A percentile compares a stretch with the other conserved stretches of the same genome.
These are phyloP conservation scores for Heteromurus nitidus DNA, from an alignment of 2,888 invertebrate species.

Conservation along the genomic window DNA sequence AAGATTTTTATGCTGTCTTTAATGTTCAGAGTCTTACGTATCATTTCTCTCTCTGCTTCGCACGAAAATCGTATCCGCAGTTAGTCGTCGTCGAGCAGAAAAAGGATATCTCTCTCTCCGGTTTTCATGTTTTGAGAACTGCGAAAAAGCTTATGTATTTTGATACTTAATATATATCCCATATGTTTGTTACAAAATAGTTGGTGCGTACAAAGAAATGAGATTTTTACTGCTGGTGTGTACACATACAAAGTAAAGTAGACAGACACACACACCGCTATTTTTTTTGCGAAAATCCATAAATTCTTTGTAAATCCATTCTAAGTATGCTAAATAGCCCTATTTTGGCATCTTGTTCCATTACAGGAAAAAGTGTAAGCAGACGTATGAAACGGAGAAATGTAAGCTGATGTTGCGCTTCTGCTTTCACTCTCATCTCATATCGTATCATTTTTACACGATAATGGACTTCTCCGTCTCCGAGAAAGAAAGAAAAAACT, in stretches of 20 bases:
- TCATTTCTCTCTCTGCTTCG: background rate
- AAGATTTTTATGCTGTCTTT: constrained; percentile 31
- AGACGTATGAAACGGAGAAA: too few species aligned
- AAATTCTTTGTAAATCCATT: constrained; percentile 17
- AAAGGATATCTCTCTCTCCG: too few species aligned
- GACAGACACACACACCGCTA: too few species aligned
- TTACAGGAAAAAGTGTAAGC: too few species aligned
- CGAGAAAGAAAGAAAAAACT: too few species aligned
- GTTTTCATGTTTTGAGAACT: constrained; percentile 7
- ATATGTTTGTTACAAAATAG: too few species aligned
- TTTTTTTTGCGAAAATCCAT: constrained; percentile 22
- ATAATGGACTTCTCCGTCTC: constrained; percentile 22
- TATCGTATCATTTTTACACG: constrained; percentile 16
- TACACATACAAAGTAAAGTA: background rate
- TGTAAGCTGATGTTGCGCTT: constrained; percentile 6
- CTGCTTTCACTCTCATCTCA: background rate
- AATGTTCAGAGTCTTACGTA: constrained; percentile 5
- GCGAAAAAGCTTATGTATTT: background rate
- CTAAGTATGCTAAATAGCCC: constrained; percentile 29
- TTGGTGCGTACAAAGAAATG: constrained; percentile 17
- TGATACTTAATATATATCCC: background rate
- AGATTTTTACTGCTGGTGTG: constrained; percentile 12
- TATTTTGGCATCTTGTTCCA: too few species aligned
- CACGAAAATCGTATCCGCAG: too few species aligned
- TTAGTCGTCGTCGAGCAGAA: too few species aligned